phyloP scores from a whole-genome alignment of 2,888 invertebrate genomes.

The Thysanoteuthis rhombus region DNA sequence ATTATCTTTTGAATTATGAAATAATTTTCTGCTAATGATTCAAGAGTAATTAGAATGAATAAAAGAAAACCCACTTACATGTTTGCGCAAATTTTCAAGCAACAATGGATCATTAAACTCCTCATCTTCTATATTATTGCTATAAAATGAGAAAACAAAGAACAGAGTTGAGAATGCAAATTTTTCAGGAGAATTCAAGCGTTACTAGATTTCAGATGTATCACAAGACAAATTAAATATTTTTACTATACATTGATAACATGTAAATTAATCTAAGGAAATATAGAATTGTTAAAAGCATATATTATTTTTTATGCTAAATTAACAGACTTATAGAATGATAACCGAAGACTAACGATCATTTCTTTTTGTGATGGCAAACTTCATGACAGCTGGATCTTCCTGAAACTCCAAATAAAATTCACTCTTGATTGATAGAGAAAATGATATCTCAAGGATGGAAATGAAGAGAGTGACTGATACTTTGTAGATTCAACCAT shows the following conservation, averaged over 20 bases:
- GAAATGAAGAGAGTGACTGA: too few relatives aligned
- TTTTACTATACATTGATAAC: neutral
- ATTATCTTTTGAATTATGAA: neutral
- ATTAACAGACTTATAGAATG: too few relatives aligned
- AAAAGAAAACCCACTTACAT: conserved; percentile 48
- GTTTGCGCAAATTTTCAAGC: conserved; percentile 54
- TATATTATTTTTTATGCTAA: too few relatives aligned
- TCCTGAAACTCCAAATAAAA: too few relatives aligned
- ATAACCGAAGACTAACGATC: too few relatives aligned
- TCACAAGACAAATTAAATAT: neutral
- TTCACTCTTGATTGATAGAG: too few relatives aligned
- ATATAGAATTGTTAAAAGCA: neutral
- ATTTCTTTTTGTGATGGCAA: too few relatives aligned
- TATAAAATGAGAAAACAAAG: conserved; percentile 40
- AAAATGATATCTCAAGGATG: too few relatives aligned
- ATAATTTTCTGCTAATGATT: neutral
- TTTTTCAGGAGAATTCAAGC: neutral
- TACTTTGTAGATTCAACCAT: too few relatives aligned
- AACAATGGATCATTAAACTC: conserved; percentile 55
- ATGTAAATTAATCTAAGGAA: neutral
- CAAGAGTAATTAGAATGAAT: neutral
- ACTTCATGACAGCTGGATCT: too few relatives aligned
- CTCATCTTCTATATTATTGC: conserved; percentile 55
- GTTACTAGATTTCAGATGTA: neutral
- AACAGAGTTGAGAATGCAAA: neutral